Evolutionary conservation across 2,888 invertebrate species (phyloP).

Genomic region (Parascotia fuliginaria): DNA sequence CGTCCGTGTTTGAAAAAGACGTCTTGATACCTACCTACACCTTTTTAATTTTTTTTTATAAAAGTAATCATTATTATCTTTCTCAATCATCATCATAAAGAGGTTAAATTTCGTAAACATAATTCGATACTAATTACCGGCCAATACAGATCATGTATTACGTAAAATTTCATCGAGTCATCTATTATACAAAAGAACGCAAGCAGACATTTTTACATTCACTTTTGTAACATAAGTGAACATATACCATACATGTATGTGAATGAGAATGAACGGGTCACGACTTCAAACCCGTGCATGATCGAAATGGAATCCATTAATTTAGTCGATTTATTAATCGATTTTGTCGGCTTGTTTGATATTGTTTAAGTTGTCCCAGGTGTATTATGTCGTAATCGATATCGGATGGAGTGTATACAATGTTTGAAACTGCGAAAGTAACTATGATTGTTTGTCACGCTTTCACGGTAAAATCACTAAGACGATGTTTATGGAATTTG

Average conservation of each 20-base stretch:
- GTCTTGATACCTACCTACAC: no score
- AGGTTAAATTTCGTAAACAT: no score
- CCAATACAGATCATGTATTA: not conserved
- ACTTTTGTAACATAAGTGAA: slow-evolving; percentile 22
- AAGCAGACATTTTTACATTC: slow-evolving; percentile 35
- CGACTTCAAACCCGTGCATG: slow-evolving; percentile 28
- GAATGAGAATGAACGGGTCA: slow-evolving; percentile 29
- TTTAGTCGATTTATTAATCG: slow-evolving; percentile 25
- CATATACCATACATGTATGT: slow-evolving; percentile 11
- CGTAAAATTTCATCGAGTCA: slow-evolving; percentile 9
- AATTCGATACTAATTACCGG: not conserved
- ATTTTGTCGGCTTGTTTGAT: slow-evolving; percentile 7
- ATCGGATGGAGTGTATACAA: no score
- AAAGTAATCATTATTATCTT: no score
- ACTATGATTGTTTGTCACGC: no score
- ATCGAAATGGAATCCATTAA: slow-evolving; percentile 30
- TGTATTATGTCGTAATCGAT: not conserved
- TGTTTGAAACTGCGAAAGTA: no score
- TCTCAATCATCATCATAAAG: no score
- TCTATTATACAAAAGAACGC: slow-evolving; percentile 22
- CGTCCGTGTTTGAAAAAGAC: no score
- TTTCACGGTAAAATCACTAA: no score
- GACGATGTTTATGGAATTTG: no score
- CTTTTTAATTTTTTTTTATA: no score
- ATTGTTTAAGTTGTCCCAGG: not conserved